These are phyloP conservation scores for Polyommatus icarus DNA, from an alignment of 2,888 invertebrate genomes.

Conservation along the genomic window DNA sequence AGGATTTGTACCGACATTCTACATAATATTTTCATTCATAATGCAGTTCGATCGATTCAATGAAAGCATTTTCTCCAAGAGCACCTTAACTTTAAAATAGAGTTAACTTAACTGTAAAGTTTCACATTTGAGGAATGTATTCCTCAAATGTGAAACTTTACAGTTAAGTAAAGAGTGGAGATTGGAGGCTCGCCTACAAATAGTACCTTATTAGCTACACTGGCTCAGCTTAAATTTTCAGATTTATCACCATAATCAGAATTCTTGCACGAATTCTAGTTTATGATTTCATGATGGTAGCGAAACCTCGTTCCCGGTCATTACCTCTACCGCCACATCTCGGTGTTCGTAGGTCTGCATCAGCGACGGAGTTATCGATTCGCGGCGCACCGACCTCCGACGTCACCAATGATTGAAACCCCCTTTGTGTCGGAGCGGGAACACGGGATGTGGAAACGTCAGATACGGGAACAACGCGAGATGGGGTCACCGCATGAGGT, in stretches of 20 bases:
- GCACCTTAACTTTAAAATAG: no score
- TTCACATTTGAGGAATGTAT: no score
- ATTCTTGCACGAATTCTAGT: neutral
- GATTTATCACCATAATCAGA: no score
- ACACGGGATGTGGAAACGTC: neutral
- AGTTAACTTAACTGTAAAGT: no score
- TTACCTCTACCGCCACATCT: neutral
- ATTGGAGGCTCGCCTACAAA: no score
- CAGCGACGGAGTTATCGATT: constrained; percentile 49
- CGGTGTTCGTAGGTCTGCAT: neutral
- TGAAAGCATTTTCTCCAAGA: no score
- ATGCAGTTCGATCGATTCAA: neutral
- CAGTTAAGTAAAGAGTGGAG: no score
- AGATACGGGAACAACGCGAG: neutral
- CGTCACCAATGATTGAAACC: constrained; percentile 50
- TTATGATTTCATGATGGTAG: neutral
- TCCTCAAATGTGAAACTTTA: no score
- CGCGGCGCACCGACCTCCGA: constrained; percentile 53
- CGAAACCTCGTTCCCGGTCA: neutral
- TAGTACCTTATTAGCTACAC: no score
- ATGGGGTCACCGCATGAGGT: neutral
- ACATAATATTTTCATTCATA: neutral
- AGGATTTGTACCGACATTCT: neutral
- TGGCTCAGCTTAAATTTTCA: no score
- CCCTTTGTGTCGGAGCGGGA: constrained; percentile 6